Evolutionary conservation across 2,113 vertebrate species (phyloP), one percentile per base, ranked within the genome.

Genomic region (Trochalopteron elliotii): DNA sequence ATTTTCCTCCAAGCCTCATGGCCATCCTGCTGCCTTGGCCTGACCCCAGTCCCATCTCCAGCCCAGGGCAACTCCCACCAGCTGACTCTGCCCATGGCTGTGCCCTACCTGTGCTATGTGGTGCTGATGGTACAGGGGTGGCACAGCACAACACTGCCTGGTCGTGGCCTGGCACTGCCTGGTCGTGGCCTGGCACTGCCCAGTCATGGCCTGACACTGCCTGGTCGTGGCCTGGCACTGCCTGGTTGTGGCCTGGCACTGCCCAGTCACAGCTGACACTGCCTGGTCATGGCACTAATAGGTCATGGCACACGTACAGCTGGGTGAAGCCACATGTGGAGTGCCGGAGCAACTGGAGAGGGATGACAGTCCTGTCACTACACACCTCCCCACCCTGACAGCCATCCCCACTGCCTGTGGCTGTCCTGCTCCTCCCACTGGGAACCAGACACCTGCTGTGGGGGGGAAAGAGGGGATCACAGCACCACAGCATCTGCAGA

Each of bases 31-130:
- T 28, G 35, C 64, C 71, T 33, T 3, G 3, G 44, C 70, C 55
- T 10, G 3, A 39, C 19, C 70, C 65, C 19, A 27, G n/a, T 5
- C 22, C 35, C 47, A 3, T 11, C 24, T 39, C 53, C 47, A 52
- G 69, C 31, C 42, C 52, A 11, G 25, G 42, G 27, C 23, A 57
- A 21, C 5, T 64, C 42, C 19, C 24, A 7, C 20, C 45, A 4
- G 61, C 31, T 4, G 2, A 7, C 52, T 25, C 55, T 65, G 76
- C n/a, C 60, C 2, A 0, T 0, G 1, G 59, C 18, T 16, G 35
- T 21, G 68, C 72, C 45, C 35, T 5, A 11, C 78, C 72, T 5
- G 6, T 1, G 1, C 37, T 37, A 8, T 0, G 1, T 1, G 1
- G 33, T 5, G 57, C 14, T 63, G 53, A 10, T 28, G 42, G 61